Conservation (phyloP, 92 coral and sea anemone species). For the Paragorgia papillata region DNA sequence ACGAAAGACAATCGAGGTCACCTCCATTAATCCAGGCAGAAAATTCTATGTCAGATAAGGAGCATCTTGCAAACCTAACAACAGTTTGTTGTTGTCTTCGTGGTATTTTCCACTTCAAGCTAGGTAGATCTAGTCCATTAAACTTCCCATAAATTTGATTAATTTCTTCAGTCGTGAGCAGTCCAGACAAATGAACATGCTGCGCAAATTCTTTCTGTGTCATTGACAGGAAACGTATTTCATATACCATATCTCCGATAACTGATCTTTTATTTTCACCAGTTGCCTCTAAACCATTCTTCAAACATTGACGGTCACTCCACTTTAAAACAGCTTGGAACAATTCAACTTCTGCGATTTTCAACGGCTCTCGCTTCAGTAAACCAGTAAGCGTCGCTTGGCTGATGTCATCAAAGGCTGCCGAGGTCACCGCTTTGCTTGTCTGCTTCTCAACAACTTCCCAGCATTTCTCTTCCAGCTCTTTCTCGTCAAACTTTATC, state of each 20-base stretch:
- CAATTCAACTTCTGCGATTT: slow-evolving; percentile 57
- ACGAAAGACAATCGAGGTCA: slow-evolving; percentile 38
- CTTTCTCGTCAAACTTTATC: slow-evolving; percentile 59
- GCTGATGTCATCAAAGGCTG: slow-evolving; percentile 52
- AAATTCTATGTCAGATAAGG: neutral
- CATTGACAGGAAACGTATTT: slow-evolving; percentile 71
- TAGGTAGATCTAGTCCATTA: slow-evolving; percentile 3
- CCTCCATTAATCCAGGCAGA: neutral
- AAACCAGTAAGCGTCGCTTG: slow-evolving; percentile 38
- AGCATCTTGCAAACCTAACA: neutral
- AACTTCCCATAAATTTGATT: slow-evolving; percentile 36
- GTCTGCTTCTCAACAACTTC: slow-evolving; percentile 60
- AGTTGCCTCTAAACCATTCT: slow-evolving; percentile 32
- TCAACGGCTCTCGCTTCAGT: slow-evolving; percentile 33
- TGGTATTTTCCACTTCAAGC: neutral
- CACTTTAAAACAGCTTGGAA: slow-evolving; percentile 64
- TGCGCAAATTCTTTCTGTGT: slow-evolving; percentile 49
- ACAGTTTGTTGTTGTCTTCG: neutral
- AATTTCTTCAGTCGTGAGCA: slow-evolving; percentile 44
- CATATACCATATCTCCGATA: slow-evolving; percentile 62
- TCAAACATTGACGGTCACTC: slow-evolving; percentile 52
- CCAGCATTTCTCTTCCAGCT: slow-evolving; percentile 69
- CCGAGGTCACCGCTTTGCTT: slow-evolving; percentile 48
- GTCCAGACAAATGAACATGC: slow-evolving; percentile 45
- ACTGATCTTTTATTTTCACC: slow-evolving; percentile 44